A percentile compares a stretch with the other conserved stretches of the same genome.
Conservation (phyloP, 2,888 invertebrate genomes). For the Thelaira solivaga region DNA sequence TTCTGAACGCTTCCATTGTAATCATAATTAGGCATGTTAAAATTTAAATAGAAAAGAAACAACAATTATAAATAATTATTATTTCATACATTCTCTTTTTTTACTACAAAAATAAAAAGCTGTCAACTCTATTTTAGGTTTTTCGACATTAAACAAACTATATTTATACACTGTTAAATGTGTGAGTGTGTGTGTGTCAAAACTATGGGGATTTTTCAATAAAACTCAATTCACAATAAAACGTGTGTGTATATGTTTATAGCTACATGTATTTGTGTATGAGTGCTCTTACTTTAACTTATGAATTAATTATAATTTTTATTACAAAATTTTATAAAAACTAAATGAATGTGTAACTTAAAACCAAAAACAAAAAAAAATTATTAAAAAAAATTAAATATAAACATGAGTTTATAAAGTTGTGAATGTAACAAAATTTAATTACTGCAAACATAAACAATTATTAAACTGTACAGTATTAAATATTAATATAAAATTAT, state of each 20-base stretch:
- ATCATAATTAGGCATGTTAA: slow-evolving; percentile 45
- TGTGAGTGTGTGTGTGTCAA: background rate
- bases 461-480: background rate
- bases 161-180: background rate
- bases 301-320: slow-evolving; percentile 34
- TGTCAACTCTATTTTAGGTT: slow-evolving; percentile 39
- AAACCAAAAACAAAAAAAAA: too few relatives aligned
- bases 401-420: background rate
- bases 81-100: too few relatives aligned
- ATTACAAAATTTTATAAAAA: slow-evolving; percentile 1
- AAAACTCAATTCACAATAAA: background rate
- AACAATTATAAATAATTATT: background rate
- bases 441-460: background rate
- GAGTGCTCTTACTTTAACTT: slow-evolving; percentile 14
- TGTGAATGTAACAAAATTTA: background rate
- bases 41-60: slow-evolving; percentile 4
- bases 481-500: too few relatives aligned
- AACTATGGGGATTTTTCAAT: background rate
- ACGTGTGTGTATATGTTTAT: background rate
- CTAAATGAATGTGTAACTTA: too few relatives aligned
- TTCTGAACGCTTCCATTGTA: slow-evolving; percentile 21
- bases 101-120: slow-evolving; percentile 1
- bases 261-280: too few relatives aligned
- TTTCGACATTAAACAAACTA: slow-evolving; percentile 26
- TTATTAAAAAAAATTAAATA: too few relatives aligned